A percentile compares a stretch with the other conserved stretches of the same genome.
Evolutionary conservation across 2,888 invertebrate genomes (phyloP).

Genomic region (Leptopilina myrica): DNA sequence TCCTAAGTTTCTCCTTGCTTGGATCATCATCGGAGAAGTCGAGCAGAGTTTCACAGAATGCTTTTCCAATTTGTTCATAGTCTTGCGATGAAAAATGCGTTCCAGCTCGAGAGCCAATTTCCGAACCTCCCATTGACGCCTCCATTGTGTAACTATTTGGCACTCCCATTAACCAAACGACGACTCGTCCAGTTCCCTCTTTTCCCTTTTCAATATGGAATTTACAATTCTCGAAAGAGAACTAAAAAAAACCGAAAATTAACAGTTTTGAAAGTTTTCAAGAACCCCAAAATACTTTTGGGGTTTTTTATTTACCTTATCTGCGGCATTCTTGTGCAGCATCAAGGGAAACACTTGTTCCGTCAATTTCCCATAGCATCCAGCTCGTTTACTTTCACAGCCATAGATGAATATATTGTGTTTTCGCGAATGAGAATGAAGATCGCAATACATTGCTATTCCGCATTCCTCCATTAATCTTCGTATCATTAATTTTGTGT

Average conservation of each 20-base stretch:
- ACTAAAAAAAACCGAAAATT: slow-evolving; percentile 80
- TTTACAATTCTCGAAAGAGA: slow-evolving; percentile 95
- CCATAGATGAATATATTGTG: slow-evolving; percentile 98
- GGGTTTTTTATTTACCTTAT: slow-evolving; percentile 82
- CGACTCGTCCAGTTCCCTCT: slow-evolving; percentile 96
- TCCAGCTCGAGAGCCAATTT: slow-evolving; percentile 87
- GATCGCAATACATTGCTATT: slow-evolving; percentile 93
- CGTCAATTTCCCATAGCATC: slow-evolving; percentile 86
- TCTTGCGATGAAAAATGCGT: slow-evolving; percentile 90
- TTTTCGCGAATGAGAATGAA: slow-evolving; percentile 96
- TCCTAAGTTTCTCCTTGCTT: slow-evolving; percentile 87
- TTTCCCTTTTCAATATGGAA: slow-evolving; percentile 95
- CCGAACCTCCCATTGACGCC: slow-evolving; percentile 95
- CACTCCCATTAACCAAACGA: slow-evolving; percentile 96
- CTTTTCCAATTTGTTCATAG: slow-evolving; percentile 89
- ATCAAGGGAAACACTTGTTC: slow-evolving; percentile 97
- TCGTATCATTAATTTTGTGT: slow-evolving; percentile 92
- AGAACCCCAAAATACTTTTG: no score
- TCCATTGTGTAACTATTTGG: slow-evolving; percentile 97
- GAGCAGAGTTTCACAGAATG: slow-evolving; percentile 94
- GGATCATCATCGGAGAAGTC: slow-evolving; percentile 94
- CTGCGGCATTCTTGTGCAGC: slow-evolving; percentile 94
- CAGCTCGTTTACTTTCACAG: slow-evolving; percentile 89
- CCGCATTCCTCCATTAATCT: slow-evolving; percentile 93
- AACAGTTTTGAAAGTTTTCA: no score